A percentile compares a stretch with the other conserved stretches of the same genome.
Evolutionary conservation across 2,888 invertebrate genomes (phyloP).

Genomic region (Caenorhabditis sp.): DNA sequence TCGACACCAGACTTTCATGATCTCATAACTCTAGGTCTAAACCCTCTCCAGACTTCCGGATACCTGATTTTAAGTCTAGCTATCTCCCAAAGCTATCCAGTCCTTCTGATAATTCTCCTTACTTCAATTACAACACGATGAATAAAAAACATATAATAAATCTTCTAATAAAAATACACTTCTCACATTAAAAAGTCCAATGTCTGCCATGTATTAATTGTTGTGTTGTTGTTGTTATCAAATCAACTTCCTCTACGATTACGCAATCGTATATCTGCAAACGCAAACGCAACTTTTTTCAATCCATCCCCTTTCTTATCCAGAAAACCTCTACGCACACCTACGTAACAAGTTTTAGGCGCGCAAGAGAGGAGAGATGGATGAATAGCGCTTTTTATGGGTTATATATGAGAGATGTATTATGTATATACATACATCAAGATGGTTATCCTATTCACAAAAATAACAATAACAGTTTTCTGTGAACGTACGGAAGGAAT

Average conservation of each 20-base stretch:
- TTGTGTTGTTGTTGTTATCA: neutral
- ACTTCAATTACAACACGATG: too few relatives aligned
- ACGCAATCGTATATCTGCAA: neutral
- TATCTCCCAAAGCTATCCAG: too few relatives aligned
- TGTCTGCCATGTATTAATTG: too few relatives aligned
- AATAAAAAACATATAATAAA: neutral
- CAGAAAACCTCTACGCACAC: neutral
- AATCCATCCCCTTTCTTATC: too few relatives aligned
- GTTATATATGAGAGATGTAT: neutral
- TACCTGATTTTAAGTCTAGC: too few relatives aligned
- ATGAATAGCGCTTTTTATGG: neutral
- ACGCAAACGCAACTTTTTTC: too few relatives aligned
- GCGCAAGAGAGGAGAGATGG: neutral
- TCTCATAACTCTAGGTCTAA: too few relatives aligned
- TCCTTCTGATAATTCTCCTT: too few relatives aligned
- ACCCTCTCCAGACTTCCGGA: too few relatives aligned
- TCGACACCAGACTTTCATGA: too few relatives aligned
- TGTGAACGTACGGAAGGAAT: too few relatives aligned
- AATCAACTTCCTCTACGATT: neutral
- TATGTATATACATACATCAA: neutral
- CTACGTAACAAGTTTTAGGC: neutral
- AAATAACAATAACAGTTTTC: neutral
- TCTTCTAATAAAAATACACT: neutral
- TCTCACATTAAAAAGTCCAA: neutral
- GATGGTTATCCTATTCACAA: conserved; percentile 1